These are phyloP conservation scores for Ibidorhyncha struthersii DNA, from an alignment of 2,113 vertebrate species.

Conservation along the genomic window DNA sequence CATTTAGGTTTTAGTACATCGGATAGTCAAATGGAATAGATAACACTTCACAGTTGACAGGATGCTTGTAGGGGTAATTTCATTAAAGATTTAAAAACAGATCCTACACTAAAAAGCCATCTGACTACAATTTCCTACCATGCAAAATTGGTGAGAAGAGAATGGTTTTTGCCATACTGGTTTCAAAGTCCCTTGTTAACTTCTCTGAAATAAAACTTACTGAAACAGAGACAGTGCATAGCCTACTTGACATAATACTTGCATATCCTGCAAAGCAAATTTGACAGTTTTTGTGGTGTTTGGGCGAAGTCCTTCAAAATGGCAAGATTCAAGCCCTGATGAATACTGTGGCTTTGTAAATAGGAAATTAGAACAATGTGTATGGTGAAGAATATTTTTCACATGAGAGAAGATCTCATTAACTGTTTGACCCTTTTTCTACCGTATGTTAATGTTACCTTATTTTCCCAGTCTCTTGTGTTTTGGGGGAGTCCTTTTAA, in stretches of 20 bases:
- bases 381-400: background rate
- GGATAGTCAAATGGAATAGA: constrained; percentile 4
- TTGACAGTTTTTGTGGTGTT: background rate
- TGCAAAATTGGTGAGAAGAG: background rate
- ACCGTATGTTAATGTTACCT: background rate
- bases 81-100: constrained; percentile 52
- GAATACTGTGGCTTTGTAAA: background rate
- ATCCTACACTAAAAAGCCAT: constrained; percentile 38
- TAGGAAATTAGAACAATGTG: background rate
- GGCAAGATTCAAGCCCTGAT: background rate
- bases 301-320: background rate
- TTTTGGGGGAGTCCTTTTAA: background rate
- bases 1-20: constrained; percentile 46
- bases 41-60: constrained; percentile 36
- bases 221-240: background rate
- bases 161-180: background rate
- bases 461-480: background rate
- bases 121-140: constrained; percentile 10
- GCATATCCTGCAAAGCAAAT: background rate
- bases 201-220: background rate
- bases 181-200: background rate
- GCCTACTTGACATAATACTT: background rate
- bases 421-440: background rate
- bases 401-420: background rate
- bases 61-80: constrained; percentile 41